Base-by-base conservation (phyloP, 1,140 invertebrate genomes). In the Neodiprion lecontei region DNA sequence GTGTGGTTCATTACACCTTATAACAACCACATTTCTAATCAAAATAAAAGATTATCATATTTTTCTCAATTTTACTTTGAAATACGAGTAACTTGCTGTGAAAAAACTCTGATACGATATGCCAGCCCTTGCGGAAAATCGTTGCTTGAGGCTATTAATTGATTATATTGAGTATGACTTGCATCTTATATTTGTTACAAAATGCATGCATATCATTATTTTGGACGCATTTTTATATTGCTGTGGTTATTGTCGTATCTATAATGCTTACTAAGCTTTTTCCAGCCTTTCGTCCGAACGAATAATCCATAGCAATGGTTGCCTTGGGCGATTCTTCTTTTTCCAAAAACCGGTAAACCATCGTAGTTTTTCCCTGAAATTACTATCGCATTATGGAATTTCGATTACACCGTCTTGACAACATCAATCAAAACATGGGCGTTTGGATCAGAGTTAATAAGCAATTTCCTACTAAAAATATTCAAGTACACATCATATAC, bases 301-400 rank as follows among this genome's bases (percentile, higher is more conserved):
- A 94, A 86, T 97, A 98, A 83, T 97, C 96, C 80, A 97, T 86
- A 0, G 95, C 95, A 47, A 96, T 88, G 1, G 96, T 97, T 66
- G 95, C 92, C 78, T 94, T 94, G 1, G 93, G 90, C 14, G 89
- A 87, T 78, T 96, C 95, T 77, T 93, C 93, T 85, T 94, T 93
- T 75, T 97, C 95, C 61, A 97, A 89, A 88, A 97, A 96, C 78
- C 91, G 88, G 83, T 95, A 90, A n/a, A 96, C 90, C 48, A 96
- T 89, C 1, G 93, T 93, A 8, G 95, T 93, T 89, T 97, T 98
- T 4, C 95, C 95, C 94, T 96, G 79, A 76, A 90, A 90, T 76
- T 75, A 76, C 70, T 75, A 74, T 28, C 48, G 12, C 17, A 23
- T 71, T 17, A 11, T 9, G 28, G 28, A 66, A 72, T 50, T 53